Conservation (phyloP, 2,113 vertebrate species). For the Carollia perspicillata region DNA sequence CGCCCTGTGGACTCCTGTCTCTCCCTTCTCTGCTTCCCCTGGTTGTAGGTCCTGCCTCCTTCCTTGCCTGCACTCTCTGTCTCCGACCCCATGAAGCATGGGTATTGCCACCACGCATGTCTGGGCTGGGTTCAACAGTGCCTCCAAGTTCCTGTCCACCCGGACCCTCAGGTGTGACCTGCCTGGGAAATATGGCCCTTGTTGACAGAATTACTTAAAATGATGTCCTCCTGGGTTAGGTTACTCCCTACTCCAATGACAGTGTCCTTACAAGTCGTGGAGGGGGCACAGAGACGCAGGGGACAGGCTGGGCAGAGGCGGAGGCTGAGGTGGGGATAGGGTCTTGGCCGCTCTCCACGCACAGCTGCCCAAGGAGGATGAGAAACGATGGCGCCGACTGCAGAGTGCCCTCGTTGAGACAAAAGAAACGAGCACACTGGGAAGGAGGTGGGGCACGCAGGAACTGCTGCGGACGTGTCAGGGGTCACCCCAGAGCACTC, state of each 20-base stretch:
- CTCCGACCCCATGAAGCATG: neutral
- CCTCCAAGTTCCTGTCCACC: neutral
- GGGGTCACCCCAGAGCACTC: neutral
- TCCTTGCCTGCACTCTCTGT: neutral
- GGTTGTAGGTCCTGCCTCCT: too few species aligned
- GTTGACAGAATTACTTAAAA: too few species aligned
- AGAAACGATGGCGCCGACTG: neutral
- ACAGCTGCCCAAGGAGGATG: too few species aligned
- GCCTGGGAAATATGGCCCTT: too few species aligned
- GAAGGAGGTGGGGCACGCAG: neutral
- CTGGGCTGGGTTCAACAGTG: neutral
- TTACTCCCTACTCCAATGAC: neutral
- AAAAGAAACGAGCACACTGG: neutral
- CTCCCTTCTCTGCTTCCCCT: neutral
- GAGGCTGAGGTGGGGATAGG: neutral
- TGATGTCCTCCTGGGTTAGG: neutral
- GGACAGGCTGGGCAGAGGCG: too few species aligned
- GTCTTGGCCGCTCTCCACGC: rapidly evolving
- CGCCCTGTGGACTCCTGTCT: rapidly evolving
- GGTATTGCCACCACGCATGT: neutral
- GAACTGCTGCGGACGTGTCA: too few species aligned
- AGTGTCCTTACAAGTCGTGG: neutral
- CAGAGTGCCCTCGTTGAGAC: neutral
- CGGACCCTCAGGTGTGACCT: neutral
- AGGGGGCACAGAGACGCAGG: neutral